Evolutionary conservation across 2,888 invertebrate species (phyloP), one percentile per base, ranked within the genome.

Genomic region (Argynnis bischoffii): DNA sequence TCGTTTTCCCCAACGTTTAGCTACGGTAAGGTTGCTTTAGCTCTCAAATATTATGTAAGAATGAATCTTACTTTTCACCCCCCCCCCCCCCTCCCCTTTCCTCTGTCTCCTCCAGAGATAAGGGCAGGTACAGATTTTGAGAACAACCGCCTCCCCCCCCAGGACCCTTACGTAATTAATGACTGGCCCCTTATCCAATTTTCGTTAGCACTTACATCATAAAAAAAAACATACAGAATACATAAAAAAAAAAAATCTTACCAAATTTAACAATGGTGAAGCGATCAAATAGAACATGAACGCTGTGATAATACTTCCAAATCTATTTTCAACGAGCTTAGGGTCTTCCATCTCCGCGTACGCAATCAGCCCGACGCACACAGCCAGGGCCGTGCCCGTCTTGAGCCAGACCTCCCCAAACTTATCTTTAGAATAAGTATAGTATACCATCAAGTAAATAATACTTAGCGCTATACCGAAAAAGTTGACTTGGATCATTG

Each of bases 401-500:
- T 95, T 94, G 11, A 87, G 84, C 93, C 95, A 94, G 1, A 94
- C 89, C 72, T 85, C 82, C 61, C 84, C 78, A 2, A 59, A n/a
- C 81, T 93, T 94, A 65, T 93, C 86, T 8, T 93, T 86, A 0
- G 95, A 88, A 79, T 95, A 97, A 64, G 93, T 80, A 81, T 95
- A 96, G 87, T 94, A 98, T 65, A 96, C 87, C 71, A 93, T 72
- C 69, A 95, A 84, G 82, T 97, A 98, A 4, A 94, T 70, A 2
- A 94, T 80, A 83, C 96, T 97, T 63, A 97, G 88, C 0, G 93
- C 86, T 69, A 96, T 89, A 71, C 97, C 97, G 78, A 95, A 94
- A 61, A 96, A 80, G 85, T 98, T 98, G 21, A 97, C 96, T 79
- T 94, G 94, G 59, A 96, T 95, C 95, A 97, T 97, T 0, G 95